Evolutionary conservation across 2,797 vertebrate species (phyloP).

Genomic region (Glyptemys insculpta): DNA sequence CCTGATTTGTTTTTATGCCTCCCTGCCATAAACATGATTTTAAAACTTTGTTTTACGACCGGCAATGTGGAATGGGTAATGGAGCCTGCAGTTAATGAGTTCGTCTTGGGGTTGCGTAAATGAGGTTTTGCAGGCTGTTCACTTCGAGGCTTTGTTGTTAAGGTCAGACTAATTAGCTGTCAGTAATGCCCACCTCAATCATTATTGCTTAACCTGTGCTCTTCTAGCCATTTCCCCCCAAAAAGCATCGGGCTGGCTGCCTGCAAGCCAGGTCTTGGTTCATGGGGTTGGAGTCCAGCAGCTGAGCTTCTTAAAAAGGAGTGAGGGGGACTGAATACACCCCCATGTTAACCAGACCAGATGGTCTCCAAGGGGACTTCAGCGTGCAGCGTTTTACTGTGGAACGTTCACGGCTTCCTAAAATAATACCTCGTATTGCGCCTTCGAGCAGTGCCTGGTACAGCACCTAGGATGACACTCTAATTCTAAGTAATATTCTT

Average conservation of each 20-base stretch:
- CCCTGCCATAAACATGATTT: background rate
- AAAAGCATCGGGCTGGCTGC: background rate
- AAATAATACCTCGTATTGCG: fast-evolving
- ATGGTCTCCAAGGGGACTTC: background rate
- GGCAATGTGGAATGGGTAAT: slow-evolving; percentile 37
- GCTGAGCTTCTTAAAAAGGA: background rate
- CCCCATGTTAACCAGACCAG: background rate
- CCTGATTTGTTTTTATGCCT: background rate
- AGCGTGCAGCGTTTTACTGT: background rate
- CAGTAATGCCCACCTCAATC: background rate
- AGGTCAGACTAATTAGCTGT: slow-evolving; percentile 58
- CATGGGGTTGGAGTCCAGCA: background rate
- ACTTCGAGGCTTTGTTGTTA: slow-evolving; percentile 56
- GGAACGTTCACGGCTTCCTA: background rate
- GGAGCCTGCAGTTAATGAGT: slow-evolving; percentile 65
- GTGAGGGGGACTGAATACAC: background rate
- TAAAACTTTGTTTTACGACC: slow-evolving; percentile 51
- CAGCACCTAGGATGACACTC: background rate
- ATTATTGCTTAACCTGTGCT: background rate
- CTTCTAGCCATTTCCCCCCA: background rate
- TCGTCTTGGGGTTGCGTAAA: slow-evolving; percentile 38
- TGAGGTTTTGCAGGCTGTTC: slow-evolving; percentile 62
- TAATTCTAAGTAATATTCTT: fast-evolving
- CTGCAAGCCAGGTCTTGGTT: background rate
- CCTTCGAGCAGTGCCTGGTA: background rate